A percentile compares a stretch with the other conserved stretches of the same genome.
Conservation (phyloP, 1,140 invertebrate genomes). For the Caenorhabditis elegans region DNA sequence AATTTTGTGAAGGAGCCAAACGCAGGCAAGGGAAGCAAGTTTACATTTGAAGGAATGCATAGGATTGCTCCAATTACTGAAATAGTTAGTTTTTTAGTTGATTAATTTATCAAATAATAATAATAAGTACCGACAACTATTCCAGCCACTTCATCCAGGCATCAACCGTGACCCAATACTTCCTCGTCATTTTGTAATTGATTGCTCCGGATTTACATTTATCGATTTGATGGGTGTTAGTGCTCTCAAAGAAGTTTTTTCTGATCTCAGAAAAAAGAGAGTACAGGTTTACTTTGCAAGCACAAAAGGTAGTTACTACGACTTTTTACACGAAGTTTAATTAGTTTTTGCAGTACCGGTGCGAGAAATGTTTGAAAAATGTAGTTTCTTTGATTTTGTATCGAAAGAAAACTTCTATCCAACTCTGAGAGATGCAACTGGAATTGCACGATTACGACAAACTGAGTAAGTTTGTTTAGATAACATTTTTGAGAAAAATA, state of each 20-base stretch:
- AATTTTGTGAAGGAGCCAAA: too few relatives aligned
- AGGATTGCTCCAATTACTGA: not conserved
- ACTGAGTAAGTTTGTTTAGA: conserved; percentile 36
- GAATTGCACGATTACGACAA: conserved; percentile 45
- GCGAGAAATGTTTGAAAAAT: conserved; percentile 58
- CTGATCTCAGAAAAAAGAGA: conserved; percentile 48
- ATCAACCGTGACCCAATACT: not conserved
- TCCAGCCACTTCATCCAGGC: not conserved
- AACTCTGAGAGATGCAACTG: conserved; percentile 63
- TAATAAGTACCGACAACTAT: too few relatives aligned
- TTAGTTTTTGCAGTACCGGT: too few relatives aligned
- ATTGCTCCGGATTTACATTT: conserved; percentile 67
- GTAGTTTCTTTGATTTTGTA: conserved; percentile 58
- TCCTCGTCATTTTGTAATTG: conserved; percentile 59
- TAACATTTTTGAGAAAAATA: too few relatives aligned
- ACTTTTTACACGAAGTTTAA: too few relatives aligned
- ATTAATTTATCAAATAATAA: too few relatives aligned
- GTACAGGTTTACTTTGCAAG: conserved; percentile 63
- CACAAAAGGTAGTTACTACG: conserved; percentile 64
- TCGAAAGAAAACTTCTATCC: conserved; percentile 64
- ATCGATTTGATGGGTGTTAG: conserved; percentile 66
- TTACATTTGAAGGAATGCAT: not conserved
- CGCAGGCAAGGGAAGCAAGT: conserved; percentile 24
- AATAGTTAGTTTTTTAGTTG: not conserved
- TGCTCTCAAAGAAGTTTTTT: conserved; percentile 58